phyloP scores from a whole-genome alignment of 2,888 invertebrate species.

The Trissolcus brochymenae region DNA sequence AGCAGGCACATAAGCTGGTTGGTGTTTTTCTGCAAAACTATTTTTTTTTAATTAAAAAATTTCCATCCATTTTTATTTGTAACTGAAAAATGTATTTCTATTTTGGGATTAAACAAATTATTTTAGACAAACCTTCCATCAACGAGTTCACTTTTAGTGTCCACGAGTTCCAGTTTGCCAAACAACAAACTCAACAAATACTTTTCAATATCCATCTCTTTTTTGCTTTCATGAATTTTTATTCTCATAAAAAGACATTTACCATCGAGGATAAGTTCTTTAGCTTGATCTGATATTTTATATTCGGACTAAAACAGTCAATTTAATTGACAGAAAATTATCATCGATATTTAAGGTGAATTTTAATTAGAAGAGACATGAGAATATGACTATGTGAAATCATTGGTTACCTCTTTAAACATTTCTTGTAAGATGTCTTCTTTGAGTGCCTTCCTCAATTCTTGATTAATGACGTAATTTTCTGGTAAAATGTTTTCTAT shows the following conservation, averaged over 20 bases:
- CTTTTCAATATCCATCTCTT: constrained; percentile 68
- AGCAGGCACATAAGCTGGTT: constrained; percentile 63
- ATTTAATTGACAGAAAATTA: too few relatives aligned
- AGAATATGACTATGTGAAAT: too few relatives aligned
- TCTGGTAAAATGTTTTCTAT: constrained; percentile 68
- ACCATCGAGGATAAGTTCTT: constrained; percentile 67
- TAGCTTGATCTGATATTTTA: constrained; percentile 62
- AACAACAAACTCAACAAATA: constrained; percentile 67
- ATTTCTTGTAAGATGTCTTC: constrained; percentile 65
- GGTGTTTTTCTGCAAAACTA: constrained; percentile 69
- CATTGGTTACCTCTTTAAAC: constrained; percentile 65
- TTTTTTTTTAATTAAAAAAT: not conserved
- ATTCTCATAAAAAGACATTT: constrained; percentile 71
- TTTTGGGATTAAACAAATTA: not conserved
- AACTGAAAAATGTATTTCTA: constrained; percentile 1
- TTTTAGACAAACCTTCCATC: constrained; percentile 66
- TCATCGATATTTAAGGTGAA: too few relatives aligned
- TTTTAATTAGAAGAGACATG: too few relatives aligned
- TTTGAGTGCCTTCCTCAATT: constrained; percentile 67
- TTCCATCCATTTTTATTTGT: constrained; percentile 14
- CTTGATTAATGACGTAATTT: constrained; percentile 68
- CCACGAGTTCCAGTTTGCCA: constrained; percentile 64
- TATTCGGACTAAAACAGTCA: constrained; percentile 64
- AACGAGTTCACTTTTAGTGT: constrained; percentile 54
- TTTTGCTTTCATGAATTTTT: constrained; percentile 62